Percentiles rank a stretch among this genome's conserved stretches.
These are phyloP conservation scores for Doris montereyensis DNA, from an alignment of 2,888 invertebrate genomes.

Conservation along the genomic window DNA sequence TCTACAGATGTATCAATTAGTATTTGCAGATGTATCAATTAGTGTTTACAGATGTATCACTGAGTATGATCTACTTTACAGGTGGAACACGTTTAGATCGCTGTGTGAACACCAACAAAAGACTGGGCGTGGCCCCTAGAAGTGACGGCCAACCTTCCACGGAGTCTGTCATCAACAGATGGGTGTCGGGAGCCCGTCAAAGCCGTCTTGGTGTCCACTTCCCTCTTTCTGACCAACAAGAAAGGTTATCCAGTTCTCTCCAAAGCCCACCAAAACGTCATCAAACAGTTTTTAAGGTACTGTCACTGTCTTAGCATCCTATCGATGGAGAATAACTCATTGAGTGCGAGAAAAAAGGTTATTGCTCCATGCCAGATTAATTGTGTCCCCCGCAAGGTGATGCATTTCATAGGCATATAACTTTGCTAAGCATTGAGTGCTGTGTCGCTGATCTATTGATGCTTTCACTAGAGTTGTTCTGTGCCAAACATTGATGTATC, in stretches of 20 bases:
- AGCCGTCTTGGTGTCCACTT: slow-evolving; percentile 86
- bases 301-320: neutral
- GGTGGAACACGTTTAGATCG: slow-evolving; percentile 76
- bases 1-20: too few species aligned
- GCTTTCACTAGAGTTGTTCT: too few species aligned
- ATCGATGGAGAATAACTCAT: neutral
- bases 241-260: slow-evolving; percentile 89
- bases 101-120: slow-evolving; percentile 73
- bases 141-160: slow-evolving; percentile 84
- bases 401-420: too few species aligned
- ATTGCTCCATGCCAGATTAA: too few species aligned
- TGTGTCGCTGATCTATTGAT: too few species aligned
- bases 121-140: slow-evolving; percentile 85
- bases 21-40: too few species aligned
- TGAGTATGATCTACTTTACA: too few species aligned
- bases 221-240: slow-evolving; percentile 88
- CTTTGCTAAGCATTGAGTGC: too few species aligned
- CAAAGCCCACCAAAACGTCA: slow-evolving; percentile 81
- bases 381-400: too few species aligned
- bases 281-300: slow-evolving; percentile 76
- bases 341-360: too few species aligned
- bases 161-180: slow-evolving; percentile 79
- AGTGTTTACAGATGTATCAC: too few species aligned
- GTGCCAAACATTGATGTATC: too few species aligned
- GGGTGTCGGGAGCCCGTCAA: slow-evolving; percentile 96